Percentiles rank a stretch among this genome's conserved stretches.
phyloP scores from a whole-genome alignment of 2,797 vertebrate genomes.

The Otolemur crassicaudatus region DNA sequence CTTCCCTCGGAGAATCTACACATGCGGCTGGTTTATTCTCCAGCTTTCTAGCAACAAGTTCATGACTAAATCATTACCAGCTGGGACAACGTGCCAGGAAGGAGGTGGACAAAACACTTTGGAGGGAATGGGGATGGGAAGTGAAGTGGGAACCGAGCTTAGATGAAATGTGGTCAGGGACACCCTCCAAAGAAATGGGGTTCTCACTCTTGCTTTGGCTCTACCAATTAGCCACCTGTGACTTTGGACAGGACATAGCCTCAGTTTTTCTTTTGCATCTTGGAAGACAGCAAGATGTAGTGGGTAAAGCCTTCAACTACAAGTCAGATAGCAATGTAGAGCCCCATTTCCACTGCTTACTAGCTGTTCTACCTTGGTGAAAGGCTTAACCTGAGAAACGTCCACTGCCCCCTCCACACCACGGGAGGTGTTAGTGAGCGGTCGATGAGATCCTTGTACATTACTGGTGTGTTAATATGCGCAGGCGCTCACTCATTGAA shows the following conservation, averaged over 20 bases:
- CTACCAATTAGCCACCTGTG: neutral
- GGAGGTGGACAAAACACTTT: neutral
- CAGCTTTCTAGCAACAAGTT: neutral
- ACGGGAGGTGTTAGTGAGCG: accelerated
- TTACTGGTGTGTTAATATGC: neutral
- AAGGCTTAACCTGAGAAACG: neutral
- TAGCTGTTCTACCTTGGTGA: neutral
- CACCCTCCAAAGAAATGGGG: neutral
- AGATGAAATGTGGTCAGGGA: neutral
- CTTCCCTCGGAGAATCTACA: neutral
- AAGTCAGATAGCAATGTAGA: neutral
- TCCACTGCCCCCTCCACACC: neutral
- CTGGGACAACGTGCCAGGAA: neutral
- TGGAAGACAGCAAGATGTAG: neutral
- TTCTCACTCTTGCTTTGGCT: neutral
- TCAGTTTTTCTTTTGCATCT: neutral
- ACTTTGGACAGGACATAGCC: neutral
- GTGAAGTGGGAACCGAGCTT: neutral
- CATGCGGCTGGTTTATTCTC: too few relatives aligned
- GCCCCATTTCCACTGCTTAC: neutral
- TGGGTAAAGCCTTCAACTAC: neutral
- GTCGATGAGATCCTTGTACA: neutral
- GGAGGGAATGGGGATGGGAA: neutral
- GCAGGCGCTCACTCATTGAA: neutral
- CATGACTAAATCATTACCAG: neutral